Percentiles rank a stretch among this genome's conserved stretches.
Evolutionary conservation across 2,113 vertebrate species (phyloP).

Genomic region (Larimichthys crocea): DNA sequence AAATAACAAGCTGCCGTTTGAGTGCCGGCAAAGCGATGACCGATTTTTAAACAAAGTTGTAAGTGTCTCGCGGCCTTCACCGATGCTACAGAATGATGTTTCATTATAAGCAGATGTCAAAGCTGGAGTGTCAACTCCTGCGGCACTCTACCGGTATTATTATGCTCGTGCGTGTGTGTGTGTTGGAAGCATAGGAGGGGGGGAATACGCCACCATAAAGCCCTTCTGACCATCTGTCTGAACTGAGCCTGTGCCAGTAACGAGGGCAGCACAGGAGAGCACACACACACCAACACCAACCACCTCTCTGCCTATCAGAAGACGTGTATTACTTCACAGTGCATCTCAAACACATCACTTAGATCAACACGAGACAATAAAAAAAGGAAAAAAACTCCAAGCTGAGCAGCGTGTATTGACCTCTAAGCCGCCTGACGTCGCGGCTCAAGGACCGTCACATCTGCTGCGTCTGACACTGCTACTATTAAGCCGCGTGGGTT

Average conservation of each 20-base stretch:
- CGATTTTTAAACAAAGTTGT: neutral
- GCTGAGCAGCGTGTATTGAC: slow-evolving; percentile 17
- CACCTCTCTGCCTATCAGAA: slow-evolving; percentile 1
- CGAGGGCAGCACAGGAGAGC: slow-evolving; percentile 46
- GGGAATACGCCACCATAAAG: slow-evolving; percentile 39
- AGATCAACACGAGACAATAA: slow-evolving; percentile 8
- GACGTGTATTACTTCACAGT: slow-evolving; percentile 24
- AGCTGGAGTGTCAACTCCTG: slow-evolving; percentile 26
- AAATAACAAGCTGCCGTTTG: neutral
- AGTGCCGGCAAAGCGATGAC: neutral
- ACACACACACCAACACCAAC: neutral
- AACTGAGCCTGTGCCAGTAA: slow-evolving; percentile 65
- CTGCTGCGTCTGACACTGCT: slow-evolving; percentile 13
- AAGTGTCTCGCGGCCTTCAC: neutral
- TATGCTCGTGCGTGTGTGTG: neutral
- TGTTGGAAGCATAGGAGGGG: neutral
- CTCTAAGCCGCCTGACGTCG: slow-evolving; percentile 27
- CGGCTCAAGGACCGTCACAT: slow-evolving; percentile 26
- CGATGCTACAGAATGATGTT: slow-evolving; percentile 11
- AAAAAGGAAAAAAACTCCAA: neutral
- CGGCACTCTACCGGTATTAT: slow-evolving; percentile 9
- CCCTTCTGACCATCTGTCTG: slow-evolving; percentile 79
- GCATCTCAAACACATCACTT: neutral
- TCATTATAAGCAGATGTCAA: slow-evolving; percentile 42
- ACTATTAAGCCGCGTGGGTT: slow-evolving; percentile 7